Evolutionary conservation across 2,113 vertebrate genomes (phyloP).

Genomic region (Nesoenas mayeri): DNA sequence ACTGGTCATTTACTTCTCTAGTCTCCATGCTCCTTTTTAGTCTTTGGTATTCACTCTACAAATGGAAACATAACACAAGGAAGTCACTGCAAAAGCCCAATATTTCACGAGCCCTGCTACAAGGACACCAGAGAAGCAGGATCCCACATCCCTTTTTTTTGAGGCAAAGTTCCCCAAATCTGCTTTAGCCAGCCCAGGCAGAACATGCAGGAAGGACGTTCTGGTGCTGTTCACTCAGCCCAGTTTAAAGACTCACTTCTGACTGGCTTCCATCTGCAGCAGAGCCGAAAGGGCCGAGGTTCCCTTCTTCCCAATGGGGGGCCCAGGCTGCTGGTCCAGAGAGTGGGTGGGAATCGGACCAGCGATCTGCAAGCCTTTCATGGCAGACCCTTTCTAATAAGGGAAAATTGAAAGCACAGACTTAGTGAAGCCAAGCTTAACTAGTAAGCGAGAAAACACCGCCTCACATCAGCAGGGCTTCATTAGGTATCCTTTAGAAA

Average conservation of each 20-base stretch:
- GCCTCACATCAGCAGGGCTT: background rate
- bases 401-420: background rate
- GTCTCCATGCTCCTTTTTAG: background rate
- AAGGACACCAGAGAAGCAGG: background rate
- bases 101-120: background rate
- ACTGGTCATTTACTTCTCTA: background rate
- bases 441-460: background rate
- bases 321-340: conserved; percentile 79
- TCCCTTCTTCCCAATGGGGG: conserved; percentile 91
- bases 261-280: conserved; percentile 94
- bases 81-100: background rate
- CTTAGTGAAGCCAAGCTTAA: background rate
- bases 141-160: background rate
- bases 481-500: background rate
- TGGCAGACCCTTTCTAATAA: conserved; percentile 84
- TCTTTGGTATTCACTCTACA: background rate
- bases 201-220: background rate
- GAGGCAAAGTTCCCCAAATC: background rate
- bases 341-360: conserved; percentile 82
- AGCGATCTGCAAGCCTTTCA: conserved; percentile 90
- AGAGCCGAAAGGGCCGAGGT: conserved; percentile 92
- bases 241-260: conserved; percentile 83
- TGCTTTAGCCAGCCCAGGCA: background rate
- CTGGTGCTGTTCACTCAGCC: background rate
- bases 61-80: background rate